These are phyloP conservation scores for Drosophila sturtevanti DNA, from an alignment of 1,140 invertebrate genomes.

Conservation along the genomic window DNA sequence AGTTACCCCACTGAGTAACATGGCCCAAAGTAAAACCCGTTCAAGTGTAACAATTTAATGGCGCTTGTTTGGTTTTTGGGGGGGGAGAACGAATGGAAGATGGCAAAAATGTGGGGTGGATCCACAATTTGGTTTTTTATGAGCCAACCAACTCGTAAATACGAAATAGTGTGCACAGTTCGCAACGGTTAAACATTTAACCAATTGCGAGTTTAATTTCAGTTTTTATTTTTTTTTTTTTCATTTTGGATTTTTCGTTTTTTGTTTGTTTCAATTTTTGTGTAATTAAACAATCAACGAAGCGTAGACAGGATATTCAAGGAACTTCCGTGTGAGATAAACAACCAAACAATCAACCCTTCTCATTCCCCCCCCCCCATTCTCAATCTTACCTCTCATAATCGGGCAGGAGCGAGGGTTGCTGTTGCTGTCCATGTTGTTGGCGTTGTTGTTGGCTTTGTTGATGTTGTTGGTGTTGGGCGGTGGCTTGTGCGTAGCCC, in stretches of 20 bases:
- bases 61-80: constrained; percentile 56
- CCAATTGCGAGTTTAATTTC: background rate
- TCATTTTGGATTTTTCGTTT: too few species aligned
- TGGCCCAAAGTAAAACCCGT: constrained; percentile 78
- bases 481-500: constrained; percentile 81
- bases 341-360: constrained; percentile 31
- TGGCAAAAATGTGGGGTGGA: constrained; percentile 8
- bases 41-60: constrained; percentile 82
- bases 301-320: constrained; percentile 76
- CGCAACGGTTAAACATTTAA: background rate
- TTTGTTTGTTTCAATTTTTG: constrained; percentile 58
- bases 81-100: constrained; percentile 19
- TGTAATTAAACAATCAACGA: constrained; percentile 75
- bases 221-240: background rate
- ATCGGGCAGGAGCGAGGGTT: constrained; percentile 73
- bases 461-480: constrained; percentile 58
- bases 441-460: constrained; percentile 24
- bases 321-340: constrained; percentile 71
- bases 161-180: background rate
- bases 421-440: constrained; percentile 8
- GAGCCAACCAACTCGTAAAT: constrained; percentile 10
- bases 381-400: constrained; percentile 80
- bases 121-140: background rate
- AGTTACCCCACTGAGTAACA: constrained; percentile 49
- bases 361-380: background rate